Conservation (phyloP, 2,113 vertebrate species). For the Rutilus rutilus region DNA sequence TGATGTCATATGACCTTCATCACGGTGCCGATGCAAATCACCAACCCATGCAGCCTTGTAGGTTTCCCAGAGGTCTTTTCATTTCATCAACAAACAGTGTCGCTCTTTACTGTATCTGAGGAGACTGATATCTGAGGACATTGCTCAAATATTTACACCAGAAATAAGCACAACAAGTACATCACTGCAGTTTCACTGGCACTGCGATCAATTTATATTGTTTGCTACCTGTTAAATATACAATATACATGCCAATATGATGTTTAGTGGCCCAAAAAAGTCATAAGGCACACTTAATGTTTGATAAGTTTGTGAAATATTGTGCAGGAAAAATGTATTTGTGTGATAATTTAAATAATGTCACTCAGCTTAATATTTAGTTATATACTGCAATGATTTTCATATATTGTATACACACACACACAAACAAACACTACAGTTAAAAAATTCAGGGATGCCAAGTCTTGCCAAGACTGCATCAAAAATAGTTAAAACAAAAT, state of each 20-base stretch:
- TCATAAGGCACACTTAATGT: neutral
- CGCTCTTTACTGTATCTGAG: neutral
- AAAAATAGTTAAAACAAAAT: neutral
- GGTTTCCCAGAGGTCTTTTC: neutral
- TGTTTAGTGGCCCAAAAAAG: neutral
- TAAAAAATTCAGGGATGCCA: neutral
- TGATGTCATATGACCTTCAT: constrained; percentile 31
- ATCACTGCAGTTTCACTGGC: neutral
- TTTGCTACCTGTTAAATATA: neutral
- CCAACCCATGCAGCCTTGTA: neutral
- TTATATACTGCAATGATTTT: neutral
- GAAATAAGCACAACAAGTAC: neutral
- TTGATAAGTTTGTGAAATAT: neutral
- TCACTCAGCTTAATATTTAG: neutral
- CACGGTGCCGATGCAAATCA: neutral
- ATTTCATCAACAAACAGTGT: neutral
- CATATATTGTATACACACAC: neutral
- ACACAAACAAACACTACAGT: too few species aligned
- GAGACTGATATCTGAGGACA: neutral
- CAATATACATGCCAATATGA: neutral
- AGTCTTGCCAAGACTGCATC: neutral
- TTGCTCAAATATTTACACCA: neutral
- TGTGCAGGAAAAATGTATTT: neutral
- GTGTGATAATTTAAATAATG: neutral
- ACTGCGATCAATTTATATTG: neutral